Base-by-base conservation (phyloP, 1,140 invertebrate species). In the Vanessa atalanta region DNA sequence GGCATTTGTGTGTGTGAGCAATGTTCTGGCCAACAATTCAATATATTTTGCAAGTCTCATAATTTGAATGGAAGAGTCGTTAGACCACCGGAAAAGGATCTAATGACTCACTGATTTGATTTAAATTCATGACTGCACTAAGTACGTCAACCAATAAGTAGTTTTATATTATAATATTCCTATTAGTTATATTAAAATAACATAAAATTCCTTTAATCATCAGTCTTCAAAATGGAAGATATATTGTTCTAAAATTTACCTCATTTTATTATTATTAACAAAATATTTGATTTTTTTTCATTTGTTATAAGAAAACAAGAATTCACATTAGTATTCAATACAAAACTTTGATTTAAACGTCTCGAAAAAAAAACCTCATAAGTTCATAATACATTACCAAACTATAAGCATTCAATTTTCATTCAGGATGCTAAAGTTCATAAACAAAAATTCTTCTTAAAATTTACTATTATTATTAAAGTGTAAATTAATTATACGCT, bases 31-130 rank as follows among this genome's bases (percentile, higher is more conserved):
- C 65, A 74, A 66, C 67, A 73, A 76, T 75, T 57, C 53, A 57
- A 23, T 70, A 70, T 50, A 51, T 60, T 70, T 70, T 20, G 60
- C 68, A 37, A 50, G 47, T 70, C 14, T 70, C 16, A 71, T 75
- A 57, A 57, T 76, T 76, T 73, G 72, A 70, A 79, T 79, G 61
- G 51, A 64, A 55, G 50, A 63, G 76, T 69, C 76, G 71, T 73
- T 64, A 65, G 50, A 53, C 15, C 64, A 73, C 76, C 76, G 81
- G 83, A 80, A 84, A 79, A 64, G 77, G 76, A 79, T 81, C 65
- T 72, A 53, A 53, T 84, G 79, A 84, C 23, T 83, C 77, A 79
- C 26, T 53, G 37, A 43, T 37, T 37, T 51, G n/a, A 80, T 81
- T 75, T n/a, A 75, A 65, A 79, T 76, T 74, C 78, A 72, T 23